Percentiles rank a stretch among this genome's conserved stretches.
Evolutionary conservation across 2,797 vertebrate species (phyloP).

Genomic region (Crenichthys baileyi): DNA sequence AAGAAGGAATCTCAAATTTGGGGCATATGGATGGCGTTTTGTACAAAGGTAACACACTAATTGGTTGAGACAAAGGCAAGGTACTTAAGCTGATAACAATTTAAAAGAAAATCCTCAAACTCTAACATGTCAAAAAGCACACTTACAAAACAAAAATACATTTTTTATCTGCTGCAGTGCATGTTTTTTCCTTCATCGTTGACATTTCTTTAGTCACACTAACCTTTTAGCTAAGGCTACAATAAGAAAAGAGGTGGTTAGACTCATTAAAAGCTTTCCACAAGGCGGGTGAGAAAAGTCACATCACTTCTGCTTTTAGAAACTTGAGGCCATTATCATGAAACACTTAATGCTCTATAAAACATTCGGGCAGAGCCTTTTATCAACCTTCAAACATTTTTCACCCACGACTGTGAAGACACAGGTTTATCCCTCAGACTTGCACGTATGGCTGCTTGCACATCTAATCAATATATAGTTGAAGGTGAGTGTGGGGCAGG

Average conservation of each 20-base stretch:
- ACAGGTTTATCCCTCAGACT: constrained; percentile 16
- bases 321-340: constrained; percentile 44
- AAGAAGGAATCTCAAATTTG: neutral
- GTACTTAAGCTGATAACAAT: neutral
- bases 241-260: constrained; percentile 33
- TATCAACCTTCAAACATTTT: constrained; percentile 23
- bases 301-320: constrained; percentile 26
- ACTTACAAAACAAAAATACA: too few species aligned
- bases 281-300: constrained; percentile 51
- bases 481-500: neutral
- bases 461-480: neutral
- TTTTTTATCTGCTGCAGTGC: neutral
- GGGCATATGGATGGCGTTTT: neutral
- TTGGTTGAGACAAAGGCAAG: neutral
- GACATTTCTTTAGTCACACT: constrained; percentile 27
- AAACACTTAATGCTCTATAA: constrained; percentile 40
- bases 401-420: constrained; percentile 20
- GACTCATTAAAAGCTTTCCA: constrained; percentile 67
- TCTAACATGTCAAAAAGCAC: neutral
- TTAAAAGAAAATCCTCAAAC: neutral
- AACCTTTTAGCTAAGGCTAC: constrained; percentile 24
- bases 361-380: constrained; percentile 39
- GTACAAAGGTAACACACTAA: neutral
- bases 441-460: constrained; percentile 18
- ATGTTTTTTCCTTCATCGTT: constrained; percentile 24